phyloP scores from a whole-genome alignment of 2,113 vertebrate species.

The Pelmatolapia mariae region DNA sequence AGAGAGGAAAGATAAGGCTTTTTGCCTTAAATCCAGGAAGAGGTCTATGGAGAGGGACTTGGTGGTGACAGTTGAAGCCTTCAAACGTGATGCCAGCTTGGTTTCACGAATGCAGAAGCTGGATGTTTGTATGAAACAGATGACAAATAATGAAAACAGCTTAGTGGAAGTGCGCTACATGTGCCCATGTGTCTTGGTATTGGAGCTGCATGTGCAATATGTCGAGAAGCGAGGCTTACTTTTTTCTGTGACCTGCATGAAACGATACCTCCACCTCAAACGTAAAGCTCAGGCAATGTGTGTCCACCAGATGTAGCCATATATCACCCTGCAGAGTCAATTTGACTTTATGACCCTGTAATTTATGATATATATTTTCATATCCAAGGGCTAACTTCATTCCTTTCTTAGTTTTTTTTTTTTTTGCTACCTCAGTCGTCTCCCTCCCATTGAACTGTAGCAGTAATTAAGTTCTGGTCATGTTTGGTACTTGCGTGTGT shows the following conservation, averaged over 20 bases:
- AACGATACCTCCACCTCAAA: neutral
- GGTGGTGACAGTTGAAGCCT: neutral
- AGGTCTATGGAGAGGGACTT: neutral
- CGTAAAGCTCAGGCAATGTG: neutral
- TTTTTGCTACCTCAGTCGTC: neutral
- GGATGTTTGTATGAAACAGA: neutral
- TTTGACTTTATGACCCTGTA: neutral
- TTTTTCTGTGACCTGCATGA: neutral
- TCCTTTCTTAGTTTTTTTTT: neutral
- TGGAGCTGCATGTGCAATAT: neutral
- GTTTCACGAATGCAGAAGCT: neutral
- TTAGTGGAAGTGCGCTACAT: neutral
- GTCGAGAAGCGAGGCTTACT: neutral
- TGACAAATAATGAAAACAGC: neutral
- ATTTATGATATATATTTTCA: slow-evolving; percentile 1
- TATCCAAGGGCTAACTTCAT: neutral
- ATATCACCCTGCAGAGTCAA: neutral
- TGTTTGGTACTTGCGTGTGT: neutral
- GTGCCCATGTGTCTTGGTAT: neutral
- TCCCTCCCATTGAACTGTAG: neutral
- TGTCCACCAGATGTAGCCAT: neutral
- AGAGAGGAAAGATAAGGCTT: neutral
- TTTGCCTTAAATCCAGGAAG: neutral
- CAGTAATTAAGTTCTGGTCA: neutral
- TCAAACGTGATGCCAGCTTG: neutral